Percentiles rank a stretch among this genome's conserved stretches.
These are phyloP conservation scores for Vesta saturnalis DNA, from an alignment of 2,888 invertebrate genomes.

Conservation along the genomic window DNA sequence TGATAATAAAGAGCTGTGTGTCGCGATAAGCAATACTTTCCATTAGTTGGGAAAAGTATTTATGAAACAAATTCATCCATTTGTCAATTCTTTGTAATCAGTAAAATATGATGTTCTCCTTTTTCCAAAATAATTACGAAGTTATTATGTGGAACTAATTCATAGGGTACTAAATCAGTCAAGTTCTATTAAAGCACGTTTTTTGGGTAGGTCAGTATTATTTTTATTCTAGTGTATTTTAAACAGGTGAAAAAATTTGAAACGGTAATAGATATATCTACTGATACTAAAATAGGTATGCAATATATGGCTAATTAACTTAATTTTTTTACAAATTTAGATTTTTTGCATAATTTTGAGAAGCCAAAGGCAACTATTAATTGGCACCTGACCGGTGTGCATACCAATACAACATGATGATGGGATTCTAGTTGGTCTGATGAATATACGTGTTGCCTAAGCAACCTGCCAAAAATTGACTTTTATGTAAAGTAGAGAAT, in stretches of 20 bases:
- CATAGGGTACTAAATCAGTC: background rate
- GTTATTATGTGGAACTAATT: too few relatives aligned
- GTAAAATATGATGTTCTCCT: too few relatives aligned
- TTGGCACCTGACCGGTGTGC: conserved; percentile 23
- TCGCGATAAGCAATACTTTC: too few relatives aligned
- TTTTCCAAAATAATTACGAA: too few relatives aligned
- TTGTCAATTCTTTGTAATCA: too few relatives aligned
- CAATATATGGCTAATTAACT: conserved; percentile 1
- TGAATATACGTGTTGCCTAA: conserved; percentile 25
- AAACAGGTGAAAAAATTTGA: conserved; percentile 5
- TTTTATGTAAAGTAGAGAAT: conserved; percentile 27
- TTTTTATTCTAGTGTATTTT: background rate
- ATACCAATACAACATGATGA: conserved; percentile 12
- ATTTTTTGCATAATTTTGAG: background rate
- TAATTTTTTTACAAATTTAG: background rate
- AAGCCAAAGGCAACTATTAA: conserved; percentile 12
- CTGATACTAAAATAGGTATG: background rate
- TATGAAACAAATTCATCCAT: too few relatives aligned
- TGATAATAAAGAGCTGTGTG: too few relatives aligned
- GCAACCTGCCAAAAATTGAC: conserved; percentile 31
- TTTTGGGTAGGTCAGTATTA: conserved; percentile 1
- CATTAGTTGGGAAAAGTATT: too few relatives aligned
- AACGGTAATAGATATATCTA: background rate
- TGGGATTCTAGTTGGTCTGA: conserved; percentile 26
- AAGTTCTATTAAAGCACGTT: background rate